Evolutionary conservation across 1,140 invertebrate species (phyloP).

Genomic region (Littorina saxatilis): DNA sequence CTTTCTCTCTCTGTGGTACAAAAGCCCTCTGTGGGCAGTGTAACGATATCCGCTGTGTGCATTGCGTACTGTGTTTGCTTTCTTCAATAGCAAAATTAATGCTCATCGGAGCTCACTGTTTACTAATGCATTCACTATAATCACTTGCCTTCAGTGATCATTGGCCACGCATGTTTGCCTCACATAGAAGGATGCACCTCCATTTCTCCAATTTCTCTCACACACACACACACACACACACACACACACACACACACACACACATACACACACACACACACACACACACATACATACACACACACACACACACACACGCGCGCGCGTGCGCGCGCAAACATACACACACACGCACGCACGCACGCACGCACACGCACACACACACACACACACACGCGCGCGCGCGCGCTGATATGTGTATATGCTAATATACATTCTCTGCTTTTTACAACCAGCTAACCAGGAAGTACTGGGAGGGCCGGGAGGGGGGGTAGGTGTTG

Average conservation of each 20-base stretch:
- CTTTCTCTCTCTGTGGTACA: too few relatives aligned
- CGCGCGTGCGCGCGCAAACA: not conserved
- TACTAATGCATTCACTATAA: not conserved
- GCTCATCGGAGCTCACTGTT: not conserved
- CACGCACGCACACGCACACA: conserved; percentile 51
- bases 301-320: conserved; percentile 51
- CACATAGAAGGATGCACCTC: too few relatives aligned
- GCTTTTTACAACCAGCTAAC: too few relatives aligned
- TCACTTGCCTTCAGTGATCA: too few relatives aligned
- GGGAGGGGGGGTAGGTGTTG: too few relatives aligned
- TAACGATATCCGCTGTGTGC: not conserved
- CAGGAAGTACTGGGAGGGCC: too few relatives aligned
- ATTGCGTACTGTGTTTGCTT: not conserved
- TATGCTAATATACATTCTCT: too few relatives aligned
- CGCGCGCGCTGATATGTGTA: too few relatives aligned
- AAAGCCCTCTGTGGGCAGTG: not conserved
- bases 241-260: conserved; percentile 53
- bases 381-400: conserved; percentile 47
- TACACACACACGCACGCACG: conserved; percentile 33
- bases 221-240: conserved; percentile 50
- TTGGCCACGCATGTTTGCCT: too few relatives aligned
- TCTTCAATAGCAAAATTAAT: not conserved
- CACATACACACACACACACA: conserved; percentile 50
- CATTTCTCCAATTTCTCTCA: not conserved
- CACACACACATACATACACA: conserved; percentile 45